phyloP scores from a whole-genome alignment of 1,140 invertebrate species.

The Nasonia longicornis region DNA sequence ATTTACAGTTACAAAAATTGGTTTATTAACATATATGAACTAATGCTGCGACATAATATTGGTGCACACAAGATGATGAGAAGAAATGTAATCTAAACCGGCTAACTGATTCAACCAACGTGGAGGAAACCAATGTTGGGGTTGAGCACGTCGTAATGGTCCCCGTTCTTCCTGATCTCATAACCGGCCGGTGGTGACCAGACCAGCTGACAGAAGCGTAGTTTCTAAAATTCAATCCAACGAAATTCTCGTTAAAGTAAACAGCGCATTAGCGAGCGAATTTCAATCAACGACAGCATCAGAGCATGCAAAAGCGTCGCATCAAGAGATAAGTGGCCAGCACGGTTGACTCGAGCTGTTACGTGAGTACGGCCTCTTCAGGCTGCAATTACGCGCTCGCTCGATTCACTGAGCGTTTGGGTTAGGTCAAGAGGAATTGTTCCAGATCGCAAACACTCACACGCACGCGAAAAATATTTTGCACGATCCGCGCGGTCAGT shows the following conservation, averaged over 20 bases:
- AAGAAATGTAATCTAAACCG: background rate
- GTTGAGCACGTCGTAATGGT: conserved; percentile 43
- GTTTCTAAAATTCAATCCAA: conserved; percentile 36
- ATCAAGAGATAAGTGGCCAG: background rate
- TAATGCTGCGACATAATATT: background rate
- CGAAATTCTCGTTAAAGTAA: no score
- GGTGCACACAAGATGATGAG: background rate
- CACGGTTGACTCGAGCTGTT: background rate
- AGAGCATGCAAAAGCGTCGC: background rate
- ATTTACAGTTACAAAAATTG: conserved; percentile 1
- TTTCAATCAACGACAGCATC: no score
- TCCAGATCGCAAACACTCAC: background rate
- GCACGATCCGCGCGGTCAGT: background rate
- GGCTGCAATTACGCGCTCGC: background rate
- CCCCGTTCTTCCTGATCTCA: conserved; percentile 35
- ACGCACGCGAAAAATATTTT: background rate
- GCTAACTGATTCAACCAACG: conserved; percentile 27
- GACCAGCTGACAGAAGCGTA: conserved; percentile 42
- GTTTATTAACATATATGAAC: background rate
- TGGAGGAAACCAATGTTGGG: conserved; percentile 46
- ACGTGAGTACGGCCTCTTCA: background rate
- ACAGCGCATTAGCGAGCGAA: no score
- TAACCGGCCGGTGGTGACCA: conserved; percentile 45
- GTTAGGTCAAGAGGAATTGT: background rate
- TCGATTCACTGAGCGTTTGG: background rate